phyloP scores from a whole-genome alignment of 2,113 vertebrate species.

The Martes martes region DNA sequence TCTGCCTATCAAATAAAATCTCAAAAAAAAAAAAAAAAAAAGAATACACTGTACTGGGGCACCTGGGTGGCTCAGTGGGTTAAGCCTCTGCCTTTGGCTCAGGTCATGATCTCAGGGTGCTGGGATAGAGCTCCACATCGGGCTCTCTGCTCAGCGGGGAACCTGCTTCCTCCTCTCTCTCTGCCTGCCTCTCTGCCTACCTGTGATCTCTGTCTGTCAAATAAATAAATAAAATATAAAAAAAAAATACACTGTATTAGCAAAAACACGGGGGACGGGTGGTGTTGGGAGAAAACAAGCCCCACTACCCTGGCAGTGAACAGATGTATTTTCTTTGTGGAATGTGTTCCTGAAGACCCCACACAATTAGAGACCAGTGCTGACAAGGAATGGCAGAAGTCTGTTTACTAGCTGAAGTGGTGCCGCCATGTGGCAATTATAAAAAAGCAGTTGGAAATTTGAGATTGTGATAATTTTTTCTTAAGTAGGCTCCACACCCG shows the following conservation, averaged over 20 bases:
- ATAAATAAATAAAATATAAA: too few relatives aligned
- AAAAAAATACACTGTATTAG: not conserved
- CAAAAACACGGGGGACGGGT: not conserved
- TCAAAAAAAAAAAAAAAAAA: too few relatives aligned
- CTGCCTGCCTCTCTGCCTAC: too few relatives aligned
- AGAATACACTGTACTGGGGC: too few relatives aligned
- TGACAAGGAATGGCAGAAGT: not conserved
- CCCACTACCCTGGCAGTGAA: not conserved
- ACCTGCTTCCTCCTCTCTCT: too few relatives aligned
- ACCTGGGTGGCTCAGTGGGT: too few relatives aligned
- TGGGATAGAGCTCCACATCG: too few relatives aligned
- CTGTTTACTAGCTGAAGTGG: not conserved
- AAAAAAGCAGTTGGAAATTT: conserved; percentile 5
- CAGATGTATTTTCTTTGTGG: not conserved
- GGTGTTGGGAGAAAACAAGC: not conserved
- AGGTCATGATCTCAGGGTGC: too few relatives aligned
- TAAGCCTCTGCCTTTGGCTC: too few relatives aligned
- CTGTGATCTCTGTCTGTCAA: too few relatives aligned
- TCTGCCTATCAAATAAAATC: too few relatives aligned
- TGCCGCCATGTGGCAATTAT: not conserved
- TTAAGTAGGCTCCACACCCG: not conserved
- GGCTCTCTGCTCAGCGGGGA: too few relatives aligned
- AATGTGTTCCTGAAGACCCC: not conserved
- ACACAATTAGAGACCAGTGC: not conserved
- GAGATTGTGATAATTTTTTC: not conserved